Evolutionary conservation across 2,797 vertebrate species (phyloP), one percentile per base, ranked within the genome.

Genomic region (Sebastes kiyomatsui): DNA sequence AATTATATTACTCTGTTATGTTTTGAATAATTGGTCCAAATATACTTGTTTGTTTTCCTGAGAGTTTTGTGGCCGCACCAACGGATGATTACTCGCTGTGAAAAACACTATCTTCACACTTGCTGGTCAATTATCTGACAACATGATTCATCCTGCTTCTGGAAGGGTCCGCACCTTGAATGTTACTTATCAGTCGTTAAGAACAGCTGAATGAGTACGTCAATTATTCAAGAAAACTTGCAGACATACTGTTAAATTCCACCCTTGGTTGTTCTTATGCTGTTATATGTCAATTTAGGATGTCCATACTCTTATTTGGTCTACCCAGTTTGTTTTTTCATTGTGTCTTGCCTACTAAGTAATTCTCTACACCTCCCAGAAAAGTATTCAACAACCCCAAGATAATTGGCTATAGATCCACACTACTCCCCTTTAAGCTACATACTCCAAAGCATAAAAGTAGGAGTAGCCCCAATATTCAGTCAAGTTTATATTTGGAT

Each of bases 11-110:
- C 67, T 68, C 69, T 12, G 79, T 79, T 79, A n/a, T 89, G 83
- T 90, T 89, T 80, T 77, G 79, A 82, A 87, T 90, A 83, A 90
- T 88, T 82, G 84, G 62, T 79, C 69, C 77, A 83, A 89, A 83
- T 73, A 69, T 46, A 79, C 62, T 66, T 82, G 49, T 84, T 84
- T 79, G 77, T 86, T 77, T 60, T 78, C 22, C 56, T 38, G 67
- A 74, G 67, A 74, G 35, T 38, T 55, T 70, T 27, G 72, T 60
- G 65, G 72, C 64, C 13, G 35, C 61, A 25, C 16, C 54, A 58
- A 64, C 33, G 64, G 25, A 52, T 71, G 46, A 68, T 79, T 82
- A 74, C 28, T 52, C 6, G 1, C 27, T 60, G 42, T 49, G 27
- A 71, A 78, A 75, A 76, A 56, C 9, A 27, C 3, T 22, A 55